Evolutionary conservation across 2,888 invertebrate genomes (phyloP), one percentile per base, ranked within the genome.

Genomic region (Apamea anceps): DNA sequence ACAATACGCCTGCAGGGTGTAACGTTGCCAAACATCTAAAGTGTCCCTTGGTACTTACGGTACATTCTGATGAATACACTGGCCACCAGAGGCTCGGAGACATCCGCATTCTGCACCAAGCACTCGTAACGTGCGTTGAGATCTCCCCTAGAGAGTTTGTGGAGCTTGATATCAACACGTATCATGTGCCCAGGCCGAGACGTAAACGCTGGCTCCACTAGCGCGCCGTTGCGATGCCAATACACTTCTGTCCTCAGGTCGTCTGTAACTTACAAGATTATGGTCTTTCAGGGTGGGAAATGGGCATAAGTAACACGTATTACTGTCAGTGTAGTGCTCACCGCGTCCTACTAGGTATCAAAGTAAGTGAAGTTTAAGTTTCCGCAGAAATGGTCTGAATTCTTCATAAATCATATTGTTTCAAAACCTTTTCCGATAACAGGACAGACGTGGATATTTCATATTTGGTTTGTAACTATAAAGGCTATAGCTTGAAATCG

Each of bases 111-210:
- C 54, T 94, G 94, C 0, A 94, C 94, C 0, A 94, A 78, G 77
- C 96, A 96, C 74, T 95, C 95, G 80, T 95, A 96, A 70, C 93
- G 94, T 0, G 95, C 94, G 85, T 95, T 93, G 0, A 94, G 89
- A 4, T 96, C 96, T 12, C 82, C 89, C 0, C 96, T 92, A 1
- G 94, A 90, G 0, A 92, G 88, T 84, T 94, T 94, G 21, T 65
- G 79, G 25, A 94, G 88, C 63, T 79, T 90, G 63, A 95, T 90
- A 0, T 91, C 45, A 6, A 28, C 42, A 1, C 93, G 91, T 18
- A 94, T 76, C 48, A 93, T 84, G n/a, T 93, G 8, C 0, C 62
- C 93, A 0, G 90, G 87, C 0, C 90, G 88, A 0, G 85, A 87
- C 0, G 88, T 77, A 65, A 90, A 89, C 0, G 92, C 91, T 5